phyloP scores from a whole-genome alignment of 2,113 vertebrate species.

The Oreotrochilus melanogaster region DNA sequence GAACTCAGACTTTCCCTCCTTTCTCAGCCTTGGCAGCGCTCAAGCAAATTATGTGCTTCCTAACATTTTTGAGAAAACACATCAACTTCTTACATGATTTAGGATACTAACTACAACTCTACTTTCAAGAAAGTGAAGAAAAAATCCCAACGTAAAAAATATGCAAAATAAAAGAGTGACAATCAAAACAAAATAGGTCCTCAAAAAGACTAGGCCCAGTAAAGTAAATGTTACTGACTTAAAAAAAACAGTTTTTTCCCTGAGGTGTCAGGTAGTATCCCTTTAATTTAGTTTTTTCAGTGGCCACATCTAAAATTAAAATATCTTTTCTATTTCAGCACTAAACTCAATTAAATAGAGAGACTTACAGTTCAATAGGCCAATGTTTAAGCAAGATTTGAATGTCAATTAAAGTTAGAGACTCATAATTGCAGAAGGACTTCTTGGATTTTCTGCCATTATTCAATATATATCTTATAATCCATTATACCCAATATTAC shows the following conservation, averaged over 20 bases:
- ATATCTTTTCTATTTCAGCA: background rate
- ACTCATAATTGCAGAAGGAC: background rate
- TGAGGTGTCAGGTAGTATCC: background rate
- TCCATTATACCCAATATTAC: background rate
- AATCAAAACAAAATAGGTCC: background rate
- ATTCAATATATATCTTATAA: background rate
- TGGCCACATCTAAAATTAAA: background rate
- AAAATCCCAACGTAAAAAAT: background rate
- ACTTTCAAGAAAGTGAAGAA: background rate
- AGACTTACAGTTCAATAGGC: conserved; percentile 39
- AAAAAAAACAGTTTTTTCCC: background rate
- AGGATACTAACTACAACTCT: background rate
- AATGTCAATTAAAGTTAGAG: conserved; percentile 36
- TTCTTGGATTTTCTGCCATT: conserved; percentile 2
- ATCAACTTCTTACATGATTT: background rate
- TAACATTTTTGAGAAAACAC: background rate
- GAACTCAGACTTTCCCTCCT: background rate
- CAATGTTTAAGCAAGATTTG: conserved; percentile 44
- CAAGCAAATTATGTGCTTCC: background rate
- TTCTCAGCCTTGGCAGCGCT: background rate
- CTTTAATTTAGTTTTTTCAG: background rate
- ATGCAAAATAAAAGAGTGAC: background rate
- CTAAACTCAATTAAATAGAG: conserved; percentile 19
- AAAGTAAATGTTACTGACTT: background rate
- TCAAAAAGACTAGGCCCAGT: background rate